Conservation (phyloP, 1,140 invertebrate genomes). For the Aphelinus certus region DNA sequence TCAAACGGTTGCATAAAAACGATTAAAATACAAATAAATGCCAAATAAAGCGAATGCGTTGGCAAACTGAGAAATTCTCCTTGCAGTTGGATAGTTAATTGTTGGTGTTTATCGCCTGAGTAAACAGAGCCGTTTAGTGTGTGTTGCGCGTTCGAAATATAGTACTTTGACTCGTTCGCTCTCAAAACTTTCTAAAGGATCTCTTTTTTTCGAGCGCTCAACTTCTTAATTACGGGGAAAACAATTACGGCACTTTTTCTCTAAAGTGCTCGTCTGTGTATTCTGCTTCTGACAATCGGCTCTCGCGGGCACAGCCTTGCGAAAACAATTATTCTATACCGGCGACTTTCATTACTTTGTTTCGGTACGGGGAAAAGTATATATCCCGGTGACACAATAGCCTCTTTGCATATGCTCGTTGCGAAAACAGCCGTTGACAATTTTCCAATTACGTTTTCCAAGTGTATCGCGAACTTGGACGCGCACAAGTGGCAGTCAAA, state of each 20-base stretch:
- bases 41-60: conserved; percentile 3
- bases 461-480: not conserved
- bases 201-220: not conserved
- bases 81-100: not conserved
- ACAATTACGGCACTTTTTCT: conserved; percentile 27
- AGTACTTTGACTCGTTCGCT: conserved; percentile 11
- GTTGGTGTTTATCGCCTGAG: not conserved
- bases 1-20: not conserved
- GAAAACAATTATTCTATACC: conserved; percentile 22
- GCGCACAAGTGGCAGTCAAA: not conserved
- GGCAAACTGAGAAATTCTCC: not conserved
- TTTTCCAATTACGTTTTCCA: conserved; percentile 16
- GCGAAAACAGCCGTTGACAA: conserved; percentile 24
- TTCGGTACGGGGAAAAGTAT: conserved; percentile 18
- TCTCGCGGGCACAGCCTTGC: not conserved
- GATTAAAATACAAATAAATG: not conserved
- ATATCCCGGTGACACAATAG: conserved; percentile 35
- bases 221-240: conserved; percentile 29
- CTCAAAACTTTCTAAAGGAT: conserved; percentile 31
- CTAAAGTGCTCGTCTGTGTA: conserved; percentile 35
- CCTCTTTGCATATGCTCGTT: conserved; percentile 25
- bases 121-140: not conserved
- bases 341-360: conserved; percentile 32
- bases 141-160: not conserved
- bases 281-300: conserved; percentile 24